These are phyloP conservation scores for Lepisosteus osseus DNA, from an alignment of 2,113 vertebrate genomes.

Conservation along the genomic window DNA sequence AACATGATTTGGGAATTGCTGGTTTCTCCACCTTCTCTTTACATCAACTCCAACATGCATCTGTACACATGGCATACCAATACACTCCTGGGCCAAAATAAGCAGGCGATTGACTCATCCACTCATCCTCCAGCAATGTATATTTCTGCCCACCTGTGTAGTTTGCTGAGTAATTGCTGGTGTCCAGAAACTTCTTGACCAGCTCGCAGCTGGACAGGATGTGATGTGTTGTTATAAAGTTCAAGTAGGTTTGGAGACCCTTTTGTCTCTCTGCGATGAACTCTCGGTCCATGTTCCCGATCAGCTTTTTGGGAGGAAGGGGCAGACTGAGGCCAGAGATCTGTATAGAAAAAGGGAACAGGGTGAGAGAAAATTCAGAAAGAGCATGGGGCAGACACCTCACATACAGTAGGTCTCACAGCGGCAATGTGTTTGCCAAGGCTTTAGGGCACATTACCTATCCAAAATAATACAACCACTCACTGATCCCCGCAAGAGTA, in stretches of 20 bases:
- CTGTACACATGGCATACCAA: too few relatives aligned
- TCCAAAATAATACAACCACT: neutral
- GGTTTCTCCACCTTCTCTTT: too few relatives aligned
- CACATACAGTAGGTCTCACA: too few relatives aligned
- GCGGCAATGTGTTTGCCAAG: conserved; percentile 18
- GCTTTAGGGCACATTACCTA: conserved; percentile 35
- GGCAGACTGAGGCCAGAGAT: conserved; percentile 85
- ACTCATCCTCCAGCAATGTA: conserved; percentile 19
- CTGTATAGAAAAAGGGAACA: conserved; percentile 54
- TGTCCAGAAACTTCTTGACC: conserved; percentile 93
- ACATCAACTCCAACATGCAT: too few relatives aligned
- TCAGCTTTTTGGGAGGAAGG: conserved; percentile 93
- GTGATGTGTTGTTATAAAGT: conserved; percentile 87
- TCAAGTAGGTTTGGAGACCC: conserved; percentile 89
- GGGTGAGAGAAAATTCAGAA: conserved; percentile 32
- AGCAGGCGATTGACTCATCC: neutral
- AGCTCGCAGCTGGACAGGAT: conserved; percentile 81
- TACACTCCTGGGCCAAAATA: too few relatives aligned
- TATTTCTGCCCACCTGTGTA: conserved; percentile 77
- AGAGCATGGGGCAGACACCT: conserved; percentile 9
- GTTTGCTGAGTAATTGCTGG: conserved; percentile 89
- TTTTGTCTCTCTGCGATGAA: conserved; percentile 95
- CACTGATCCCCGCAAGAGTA: too few relatives aligned
- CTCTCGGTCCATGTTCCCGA: conserved; percentile 96
- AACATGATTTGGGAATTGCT: too few relatives aligned